Evolutionary conservation across 2,888 invertebrate species (phyloP).

Genomic region (Rosalia funebris): DNA sequence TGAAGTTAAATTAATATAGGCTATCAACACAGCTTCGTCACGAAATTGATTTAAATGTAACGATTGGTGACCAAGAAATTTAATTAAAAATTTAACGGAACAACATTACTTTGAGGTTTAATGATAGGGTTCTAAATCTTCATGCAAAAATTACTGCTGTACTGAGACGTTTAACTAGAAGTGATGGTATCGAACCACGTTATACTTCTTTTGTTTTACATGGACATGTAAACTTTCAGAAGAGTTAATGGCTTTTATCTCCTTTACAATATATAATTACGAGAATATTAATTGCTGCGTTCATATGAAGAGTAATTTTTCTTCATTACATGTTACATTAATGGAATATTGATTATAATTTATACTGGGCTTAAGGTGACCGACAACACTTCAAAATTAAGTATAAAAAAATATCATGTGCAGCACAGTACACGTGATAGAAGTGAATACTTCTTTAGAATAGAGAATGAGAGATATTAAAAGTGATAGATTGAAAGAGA

Average conservation of each 20-base stretch:
- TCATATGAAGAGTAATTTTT: slow-evolving; percentile 14
- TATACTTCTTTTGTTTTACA: neutral
- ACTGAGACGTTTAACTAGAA: neutral
- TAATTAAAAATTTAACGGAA: slow-evolving; percentile 5
- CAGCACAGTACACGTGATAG: no score
- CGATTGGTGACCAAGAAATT: neutral
- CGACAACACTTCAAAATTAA: no score
- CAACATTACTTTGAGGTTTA: neutral
- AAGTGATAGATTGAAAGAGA: no score
- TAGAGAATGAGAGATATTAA: no score
- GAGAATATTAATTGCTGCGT: slow-evolving; percentile 1
- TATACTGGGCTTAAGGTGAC: no score
- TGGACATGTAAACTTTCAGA: neutral
- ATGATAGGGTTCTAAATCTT: neutral
- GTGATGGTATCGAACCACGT: neutral
- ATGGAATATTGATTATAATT: neutral
- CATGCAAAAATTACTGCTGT: neutral
- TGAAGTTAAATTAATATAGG: no score
- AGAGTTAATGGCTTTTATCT: neutral
- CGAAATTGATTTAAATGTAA: neutral
- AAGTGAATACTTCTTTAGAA: no score
- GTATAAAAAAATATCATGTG: no score
- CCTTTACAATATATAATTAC: neutral
- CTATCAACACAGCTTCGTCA: no score
- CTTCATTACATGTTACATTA: neutral